phyloP scores from a whole-genome alignment of 2,888 invertebrate species.

The Papilio demoleus region DNA sequence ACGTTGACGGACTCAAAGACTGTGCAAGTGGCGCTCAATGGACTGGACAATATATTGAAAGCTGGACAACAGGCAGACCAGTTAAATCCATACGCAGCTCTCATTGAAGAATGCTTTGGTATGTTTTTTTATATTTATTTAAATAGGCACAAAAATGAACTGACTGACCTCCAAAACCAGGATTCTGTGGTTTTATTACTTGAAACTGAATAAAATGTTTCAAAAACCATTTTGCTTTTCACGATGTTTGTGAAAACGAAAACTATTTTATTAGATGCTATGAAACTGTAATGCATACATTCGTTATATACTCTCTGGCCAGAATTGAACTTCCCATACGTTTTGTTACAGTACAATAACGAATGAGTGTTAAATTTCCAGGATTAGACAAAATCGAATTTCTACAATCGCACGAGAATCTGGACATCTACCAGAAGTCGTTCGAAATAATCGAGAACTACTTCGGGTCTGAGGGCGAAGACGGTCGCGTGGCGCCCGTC shows the following conservation, averaged over 20 bases:
- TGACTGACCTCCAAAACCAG: no score
- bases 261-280: no score
- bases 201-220: no score
- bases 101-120: conserved; percentile 98
- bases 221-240: no score
- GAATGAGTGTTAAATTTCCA: no score
- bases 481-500: conserved; percentile 90
- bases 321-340: no score
- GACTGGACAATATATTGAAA: conserved; percentile 96
- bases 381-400: conserved; percentile 99
- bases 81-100: conserved; percentile 94
- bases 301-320: no score
- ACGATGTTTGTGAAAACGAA: no score
- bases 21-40: conserved; percentile 97
- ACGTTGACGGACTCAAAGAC: conserved; percentile 97
- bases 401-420: conserved; percentile 97
- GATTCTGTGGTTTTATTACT: no score
- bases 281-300: no score
- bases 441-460: conserved; percentile 98
- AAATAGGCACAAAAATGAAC: no score
- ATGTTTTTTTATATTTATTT: conserved; percentile 48
- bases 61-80: conserved; percentile 93
- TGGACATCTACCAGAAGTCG: conserved; percentile 98
- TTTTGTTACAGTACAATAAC: no score
- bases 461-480: conserved; percentile 97